Evolutionary conservation across 2,113 vertebrate genomes (phyloP), one percentile per base, ranked within the genome.

Genomic region (Dipodomys stephensi): DNA sequence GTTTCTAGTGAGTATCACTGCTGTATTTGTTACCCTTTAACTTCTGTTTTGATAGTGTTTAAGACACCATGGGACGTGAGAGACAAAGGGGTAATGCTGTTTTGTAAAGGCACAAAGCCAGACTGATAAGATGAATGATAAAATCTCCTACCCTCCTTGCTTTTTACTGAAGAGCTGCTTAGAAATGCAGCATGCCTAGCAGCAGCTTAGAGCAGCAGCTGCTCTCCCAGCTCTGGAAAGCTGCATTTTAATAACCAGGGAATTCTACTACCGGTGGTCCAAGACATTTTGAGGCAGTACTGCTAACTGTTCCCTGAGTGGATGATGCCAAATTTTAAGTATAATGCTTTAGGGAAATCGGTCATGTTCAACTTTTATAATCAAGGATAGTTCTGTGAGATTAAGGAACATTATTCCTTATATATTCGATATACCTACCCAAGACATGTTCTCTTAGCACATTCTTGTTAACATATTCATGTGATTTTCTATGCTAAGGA

Each of bases 81-180:
- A 78, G 28, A 72, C 69, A 83, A 73, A 15, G 6, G 18, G n/a
- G 8, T 79, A 28, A 35, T 77, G 27, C 32, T 89, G 0, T 72
- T 87, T 87, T 23, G 25, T 91, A 46, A 91, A 88, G 78, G 39
- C 32, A 95, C 25, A 79, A 39, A 30, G 28, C 67, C n/a, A 64
- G 35, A 53, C 0, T 12, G 25, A 15, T 25, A 67, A 90, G 73
- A 22, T 25, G 82, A 5, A 2, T 53, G 73, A 76, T 0, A n/a
- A 3, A 64, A 64, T 60, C 19, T 39, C 83, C 76, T 46, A 7
- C 65, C 3, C 35, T 72, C 44, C 83, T 78, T 46, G 9, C 60
- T 49, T 93, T 88, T 39, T 13, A 22, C 18, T 57, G 46, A 90
- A 65, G 68, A 77, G 12, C 27, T 77, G 30, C 62, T 91, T 62